Evolutionary conservation across 2,113 vertebrate genomes (phyloP), one percentile per base, ranked within the genome.

Genomic region (Apteryx mantelli): DNA sequence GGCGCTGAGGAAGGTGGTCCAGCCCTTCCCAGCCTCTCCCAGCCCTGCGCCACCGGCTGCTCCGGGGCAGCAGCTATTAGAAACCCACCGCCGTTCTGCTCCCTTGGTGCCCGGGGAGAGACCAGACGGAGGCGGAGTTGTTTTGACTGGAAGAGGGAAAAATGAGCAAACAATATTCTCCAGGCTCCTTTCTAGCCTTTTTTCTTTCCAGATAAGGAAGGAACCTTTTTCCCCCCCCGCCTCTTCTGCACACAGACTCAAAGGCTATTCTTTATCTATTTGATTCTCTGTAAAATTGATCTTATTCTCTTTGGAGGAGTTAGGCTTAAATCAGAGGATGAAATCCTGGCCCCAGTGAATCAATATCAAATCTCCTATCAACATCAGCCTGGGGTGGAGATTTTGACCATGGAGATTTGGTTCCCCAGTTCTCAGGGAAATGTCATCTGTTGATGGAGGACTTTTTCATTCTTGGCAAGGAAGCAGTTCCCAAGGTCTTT

Each of bases 301-400:
- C 95, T 95, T 97, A 97, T 82, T 95, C 96, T 97, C 96, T 97
- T 96, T 96, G 93, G 95, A 97, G 87, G 93, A 96, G 95, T 96
- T 97, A 95, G 88, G 73, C 95, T 97, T 96, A 97, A 97, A 91
- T 97, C 94, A 93, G 79, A 91, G 89, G 87, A 94, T 95, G 85
- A 96, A 95, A 96, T 94, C 87, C 88, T 74, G 93, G 92, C 82
- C 91, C 82, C 42, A 75, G 86, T 93, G 97, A 96, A 95, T 97
- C 94, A 89, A 93, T 96, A 94, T 83, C 73, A 93, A 94, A 95
- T 89, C 76, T 97, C 68, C 76, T 78, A 91, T 86, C 93, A 93
- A 3, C n/a, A 69, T 86, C 60, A 61, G 82, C 52, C 71, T 38
- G 36, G 78, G 75, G 60, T 63, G 64, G 71, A 85, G 82, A 36